A percentile compares a stretch with the other conserved stretches of the same genome.
These are phyloP conservation scores for Sycophila texana DNA, from an alignment of 2,888 invertebrate species.

Conservation along the genomic window DNA sequence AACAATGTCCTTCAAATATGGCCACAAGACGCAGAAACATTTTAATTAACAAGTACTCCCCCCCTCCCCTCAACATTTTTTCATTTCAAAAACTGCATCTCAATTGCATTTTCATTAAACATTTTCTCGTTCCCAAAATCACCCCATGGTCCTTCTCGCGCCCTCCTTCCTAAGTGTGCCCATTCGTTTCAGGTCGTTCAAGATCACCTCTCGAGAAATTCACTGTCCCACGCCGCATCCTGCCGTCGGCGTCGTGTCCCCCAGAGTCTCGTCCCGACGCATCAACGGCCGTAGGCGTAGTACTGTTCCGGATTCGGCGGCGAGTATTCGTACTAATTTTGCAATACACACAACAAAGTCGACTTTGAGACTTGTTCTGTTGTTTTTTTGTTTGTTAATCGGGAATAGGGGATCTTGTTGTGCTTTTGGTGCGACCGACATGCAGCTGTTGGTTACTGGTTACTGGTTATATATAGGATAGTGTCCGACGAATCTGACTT, in stretches of 20 bases:
- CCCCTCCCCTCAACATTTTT: neutral
- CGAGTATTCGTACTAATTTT: slow-evolving; percentile 49
- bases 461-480: neutral
- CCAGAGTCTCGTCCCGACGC: neutral
- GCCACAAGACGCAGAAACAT: slow-evolving; percentile 43
- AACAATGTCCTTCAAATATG: slow-evolving; percentile 48
- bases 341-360: slow-evolving; percentile 43
- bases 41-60: slow-evolving; percentile 42
- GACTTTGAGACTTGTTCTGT: slow-evolving; percentile 48
- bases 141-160: neutral
- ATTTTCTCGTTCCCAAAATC: too few relatives aligned
- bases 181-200: slow-evolving; percentile 6
- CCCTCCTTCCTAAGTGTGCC: neutral
- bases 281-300: slow-evolving; percentile 50
- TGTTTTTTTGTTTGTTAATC: slow-evolving; percentile 6
- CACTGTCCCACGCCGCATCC: slow-evolving; percentile 26
- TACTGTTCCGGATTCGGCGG: slow-evolving; percentile 43
- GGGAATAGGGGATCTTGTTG: slow-evolving; percentile 1
- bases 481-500: slow-evolving; percentile 37
- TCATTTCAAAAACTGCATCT: too few relatives aligned
- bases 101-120: neutral
- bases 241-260: neutral
- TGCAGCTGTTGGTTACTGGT: slow-evolving; percentile 25
- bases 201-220: slow-evolving; percentile 7
- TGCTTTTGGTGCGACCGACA: slow-evolving; percentile 23